These are phyloP conservation scores for Acrobeloides nanus DNA, from an alignment of 2,888 invertebrate species.

Conservation along the genomic window DNA sequence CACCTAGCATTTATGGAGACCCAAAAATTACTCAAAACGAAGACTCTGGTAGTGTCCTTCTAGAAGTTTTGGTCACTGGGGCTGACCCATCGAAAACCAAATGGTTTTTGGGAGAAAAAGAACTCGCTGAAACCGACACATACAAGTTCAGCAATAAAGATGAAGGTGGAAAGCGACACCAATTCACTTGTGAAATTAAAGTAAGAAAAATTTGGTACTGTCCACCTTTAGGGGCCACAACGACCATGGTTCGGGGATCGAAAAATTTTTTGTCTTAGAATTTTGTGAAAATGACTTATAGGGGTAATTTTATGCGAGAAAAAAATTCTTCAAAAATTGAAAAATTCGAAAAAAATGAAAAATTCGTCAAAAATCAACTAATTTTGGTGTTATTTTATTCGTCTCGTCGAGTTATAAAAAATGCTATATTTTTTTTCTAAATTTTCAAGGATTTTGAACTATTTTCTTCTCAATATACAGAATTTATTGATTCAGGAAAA, in stretches of 20 bases:
- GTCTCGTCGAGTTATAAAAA: too few species aligned
- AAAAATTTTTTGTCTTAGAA: too few species aligned
- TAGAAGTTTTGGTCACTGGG: conserved; percentile 45
- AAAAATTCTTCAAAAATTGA: too few species aligned
- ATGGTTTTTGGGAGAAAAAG: conserved; percentile 47
- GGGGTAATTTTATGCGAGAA: too few species aligned
- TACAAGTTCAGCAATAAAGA: conserved; percentile 42
- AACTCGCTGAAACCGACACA: conserved; percentile 40
- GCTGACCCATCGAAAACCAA: conserved; percentile 45
- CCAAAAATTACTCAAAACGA: conserved; percentile 47
- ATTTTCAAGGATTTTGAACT: conserved; percentile 4
- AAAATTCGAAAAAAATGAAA: too few species aligned
- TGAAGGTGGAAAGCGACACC: conserved; percentile 47
- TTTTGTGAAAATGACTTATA: too few species aligned
- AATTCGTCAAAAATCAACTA: too few species aligned
- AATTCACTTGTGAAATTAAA: conserved; percentile 47
- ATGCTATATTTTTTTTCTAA: conserved; percentile 8
- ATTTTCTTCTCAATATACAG: conserved; percentile 2
- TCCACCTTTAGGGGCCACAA: too few species aligned
- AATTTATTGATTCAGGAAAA: too few species aligned
- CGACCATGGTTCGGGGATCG: too few species aligned
- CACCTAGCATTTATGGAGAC: conserved; percentile 50
- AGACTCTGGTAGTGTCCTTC: conserved; percentile 39
- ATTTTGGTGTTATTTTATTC: too few species aligned
- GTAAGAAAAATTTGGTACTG: conserved; percentile 18